A percentile compares a stretch with the other conserved stretches of the same genome.
phyloP scores from a whole-genome alignment of 2,797 vertebrate genomes.

The Phoebastria nigripes region DNA sequence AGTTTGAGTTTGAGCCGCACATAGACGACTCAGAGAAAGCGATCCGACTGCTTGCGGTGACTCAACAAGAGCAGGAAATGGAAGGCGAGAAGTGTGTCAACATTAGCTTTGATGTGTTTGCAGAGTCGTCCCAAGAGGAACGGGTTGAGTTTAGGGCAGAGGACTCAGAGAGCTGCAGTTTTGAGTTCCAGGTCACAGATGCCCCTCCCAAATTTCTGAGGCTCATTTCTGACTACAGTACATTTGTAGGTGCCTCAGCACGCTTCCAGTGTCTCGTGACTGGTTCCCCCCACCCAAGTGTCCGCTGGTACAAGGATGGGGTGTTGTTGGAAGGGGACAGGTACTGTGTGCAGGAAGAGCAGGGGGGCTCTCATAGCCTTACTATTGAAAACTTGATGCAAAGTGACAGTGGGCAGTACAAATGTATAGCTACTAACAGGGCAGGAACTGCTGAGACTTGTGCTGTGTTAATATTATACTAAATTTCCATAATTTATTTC shows the following conservation, averaged over 20 bases:
- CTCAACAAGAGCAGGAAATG: slow-evolving; percentile 76
- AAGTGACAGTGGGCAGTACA: slow-evolving; percentile 89
- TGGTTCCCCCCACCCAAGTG: slow-evolving; percentile 84
- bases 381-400: slow-evolving; percentile 84
- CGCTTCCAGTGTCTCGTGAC: slow-evolving; percentile 90
- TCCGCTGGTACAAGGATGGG: slow-evolving; percentile 89
- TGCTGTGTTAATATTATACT: slow-evolving; percentile 85
- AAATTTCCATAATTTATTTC: slow-evolving; percentile 16
- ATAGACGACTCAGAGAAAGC: slow-evolving; percentile 81
- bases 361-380: slow-evolving; percentile 85
- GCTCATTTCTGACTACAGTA: slow-evolving; percentile 82
- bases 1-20: slow-evolving; percentile 85
- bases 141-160: slow-evolving; percentile 84
- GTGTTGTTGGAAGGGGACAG: slow-evolving; percentile 78
- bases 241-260: slow-evolving; percentile 82
- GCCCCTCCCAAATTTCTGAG: slow-evolving; percentile 85
- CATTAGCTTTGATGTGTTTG: slow-evolving; percentile 85
- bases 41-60: slow-evolving; percentile 78
- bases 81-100: slow-evolving; percentile 81
- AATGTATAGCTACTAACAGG: slow-evolving; percentile 86
- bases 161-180: slow-evolving; percentile 83
- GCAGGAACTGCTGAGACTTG: slow-evolving; percentile 82
- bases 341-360: slow-evolving; percentile 86
- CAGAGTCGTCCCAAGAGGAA: slow-evolving; percentile 83
- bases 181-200: slow-evolving; percentile 91